Conservation (phyloP, 2,113 vertebrate genomes). For the Pteropus alecto region DNA sequence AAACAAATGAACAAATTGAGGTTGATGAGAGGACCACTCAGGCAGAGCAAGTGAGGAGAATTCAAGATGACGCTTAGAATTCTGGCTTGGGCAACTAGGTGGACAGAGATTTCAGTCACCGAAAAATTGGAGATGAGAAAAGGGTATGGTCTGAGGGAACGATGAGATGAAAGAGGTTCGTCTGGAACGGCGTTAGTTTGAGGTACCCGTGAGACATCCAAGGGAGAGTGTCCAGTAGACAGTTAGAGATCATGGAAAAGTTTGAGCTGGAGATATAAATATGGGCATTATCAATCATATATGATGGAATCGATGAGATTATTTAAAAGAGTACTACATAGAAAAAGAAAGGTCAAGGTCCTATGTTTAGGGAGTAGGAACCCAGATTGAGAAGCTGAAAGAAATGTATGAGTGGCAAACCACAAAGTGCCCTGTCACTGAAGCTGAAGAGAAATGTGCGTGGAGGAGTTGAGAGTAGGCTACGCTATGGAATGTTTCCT, state of each 20-base stretch:
- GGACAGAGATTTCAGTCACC: not conserved
- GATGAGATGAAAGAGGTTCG: not conserved
- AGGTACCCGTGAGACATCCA: not conserved
- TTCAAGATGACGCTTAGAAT: not conserved
- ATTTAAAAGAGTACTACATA: not conserved
- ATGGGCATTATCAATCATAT: not conserved
- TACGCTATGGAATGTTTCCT: accelerated
- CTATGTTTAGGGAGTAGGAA: not conserved
- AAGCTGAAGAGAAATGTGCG: not conserved
- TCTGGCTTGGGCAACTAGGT: not conserved
- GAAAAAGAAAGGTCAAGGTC: not conserved
- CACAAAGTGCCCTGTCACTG: not conserved
- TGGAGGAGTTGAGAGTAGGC: not conserved
- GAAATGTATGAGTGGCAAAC: not conserved
- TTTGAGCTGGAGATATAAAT: not conserved
- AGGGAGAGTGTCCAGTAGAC: not conserved
- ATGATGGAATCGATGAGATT: not conserved
- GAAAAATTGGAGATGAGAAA: not conserved
- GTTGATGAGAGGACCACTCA: not conserved
- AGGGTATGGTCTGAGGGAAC: not conserved
- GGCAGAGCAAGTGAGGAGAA: not conserved
- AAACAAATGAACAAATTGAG: not conserved
- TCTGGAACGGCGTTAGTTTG: accelerated
- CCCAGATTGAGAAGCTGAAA: not conserved
- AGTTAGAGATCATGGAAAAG: too few relatives aligned